These are phyloP conservation scores for Istiophorus platypterus DNA, from an alignment of 2,113 vertebrate species.

Conservation along the genomic window DNA sequence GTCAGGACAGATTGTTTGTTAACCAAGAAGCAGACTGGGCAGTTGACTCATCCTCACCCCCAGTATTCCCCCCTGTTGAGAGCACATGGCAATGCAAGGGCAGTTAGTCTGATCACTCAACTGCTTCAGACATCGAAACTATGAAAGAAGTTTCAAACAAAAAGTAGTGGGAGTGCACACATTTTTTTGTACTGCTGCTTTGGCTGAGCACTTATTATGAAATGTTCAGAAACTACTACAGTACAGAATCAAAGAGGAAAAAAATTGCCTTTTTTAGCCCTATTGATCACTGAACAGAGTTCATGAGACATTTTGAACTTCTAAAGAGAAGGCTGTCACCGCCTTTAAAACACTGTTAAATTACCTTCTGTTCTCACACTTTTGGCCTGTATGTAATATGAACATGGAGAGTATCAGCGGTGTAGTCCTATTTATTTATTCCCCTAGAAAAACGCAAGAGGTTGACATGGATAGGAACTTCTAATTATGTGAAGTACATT, in stretches of 20 bases:
- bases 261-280: background rate
- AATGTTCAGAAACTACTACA: background rate
- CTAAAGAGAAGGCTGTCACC: conserved; percentile 24
- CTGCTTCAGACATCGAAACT: background rate
- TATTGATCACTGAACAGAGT: background rate
- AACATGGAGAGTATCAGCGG: background rate
- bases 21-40: background rate
- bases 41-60: conserved; percentile 30
- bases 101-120: background rate
- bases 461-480: background rate
- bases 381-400: background rate
- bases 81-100: background rate
- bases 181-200: background rate
- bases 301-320: background rate
- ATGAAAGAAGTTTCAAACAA: background rate
- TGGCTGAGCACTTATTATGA: background rate
- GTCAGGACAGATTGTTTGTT: conserved; percentile 13
- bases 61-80: conserved; percentile 4
- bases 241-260: background rate
- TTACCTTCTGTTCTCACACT: background rate
- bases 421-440: background rate
- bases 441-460: background rate
- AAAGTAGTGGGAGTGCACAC: background rate
- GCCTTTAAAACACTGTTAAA: conserved; percentile 24
- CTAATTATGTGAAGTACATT: conserved; percentile 38